These are phyloP conservation scores for Phyllotis vaccarum DNA, from an alignment of 2,797 vertebrate species.

Conservation along the genomic window DNA sequence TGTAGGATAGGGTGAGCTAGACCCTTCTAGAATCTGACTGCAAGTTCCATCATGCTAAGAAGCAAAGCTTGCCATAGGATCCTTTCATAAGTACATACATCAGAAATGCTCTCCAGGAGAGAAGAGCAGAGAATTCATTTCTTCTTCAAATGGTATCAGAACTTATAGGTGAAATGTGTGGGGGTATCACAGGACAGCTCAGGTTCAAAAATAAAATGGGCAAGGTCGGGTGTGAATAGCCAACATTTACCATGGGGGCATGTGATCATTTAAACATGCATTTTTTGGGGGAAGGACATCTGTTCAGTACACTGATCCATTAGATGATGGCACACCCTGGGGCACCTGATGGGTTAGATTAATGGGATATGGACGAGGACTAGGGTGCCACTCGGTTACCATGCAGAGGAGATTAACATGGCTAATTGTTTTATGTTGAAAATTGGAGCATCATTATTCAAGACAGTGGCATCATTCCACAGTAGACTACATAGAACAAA, in stretches of 20 bases:
- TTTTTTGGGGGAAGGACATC: not conserved
- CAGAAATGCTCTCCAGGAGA: not conserved
- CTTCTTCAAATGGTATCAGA: not conserved
- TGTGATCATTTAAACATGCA: not conserved
- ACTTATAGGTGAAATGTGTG: not conserved
- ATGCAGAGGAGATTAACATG: too few species aligned
- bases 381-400: not conserved
- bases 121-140: not conserved
- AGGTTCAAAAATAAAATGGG: not conserved
- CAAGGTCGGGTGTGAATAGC: not conserved
- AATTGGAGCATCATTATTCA: not conserved
- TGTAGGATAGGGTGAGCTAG: not conserved
- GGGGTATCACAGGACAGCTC: not conserved
- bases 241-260: not conserved
- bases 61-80: not conserved
- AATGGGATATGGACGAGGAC: not conserved
- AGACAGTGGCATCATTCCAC: constrained; percentile 2
- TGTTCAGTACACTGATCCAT: not conserved
- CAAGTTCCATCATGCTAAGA: not conserved
- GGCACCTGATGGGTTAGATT: not conserved
- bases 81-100: not conserved
- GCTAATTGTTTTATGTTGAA: not conserved
- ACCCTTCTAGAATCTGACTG: not conserved
- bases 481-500: not conserved
- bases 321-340: not conserved